These are phyloP conservation scores for Oryctolagus cuniculus DNA, from an alignment of 2,113 vertebrate species.

Conservation along the genomic window mOryCun1.1 NC_091439.1:62911001-62911500, in stretches of 20 bases:
- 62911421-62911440: background rate
- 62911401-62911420: conserved; percentile 27
- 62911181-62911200: background rate
- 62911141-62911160: background rate
- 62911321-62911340: background rate
- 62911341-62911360: background rate
- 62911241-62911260: background rate
- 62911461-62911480: conserved; percentile 13
- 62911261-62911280: background rate
- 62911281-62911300: background rate
- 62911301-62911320: background rate
- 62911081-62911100: conserved; percentile 51
- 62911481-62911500: conserved; percentile 14
- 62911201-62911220: background rate
- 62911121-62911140: background rate
- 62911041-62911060: no score
- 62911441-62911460: conserved; percentile 29
- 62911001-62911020: no score
- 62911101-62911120: background rate
- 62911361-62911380: background rate
- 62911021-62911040: no score
- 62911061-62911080: background rate
- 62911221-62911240: background rate
- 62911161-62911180: background rate
- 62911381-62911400: background rate